Evolutionary conservation across 2,797 vertebrate species (phyloP), one percentile per base, ranked within the genome.

Genomic region (Etheostoma perlongum): DNA sequence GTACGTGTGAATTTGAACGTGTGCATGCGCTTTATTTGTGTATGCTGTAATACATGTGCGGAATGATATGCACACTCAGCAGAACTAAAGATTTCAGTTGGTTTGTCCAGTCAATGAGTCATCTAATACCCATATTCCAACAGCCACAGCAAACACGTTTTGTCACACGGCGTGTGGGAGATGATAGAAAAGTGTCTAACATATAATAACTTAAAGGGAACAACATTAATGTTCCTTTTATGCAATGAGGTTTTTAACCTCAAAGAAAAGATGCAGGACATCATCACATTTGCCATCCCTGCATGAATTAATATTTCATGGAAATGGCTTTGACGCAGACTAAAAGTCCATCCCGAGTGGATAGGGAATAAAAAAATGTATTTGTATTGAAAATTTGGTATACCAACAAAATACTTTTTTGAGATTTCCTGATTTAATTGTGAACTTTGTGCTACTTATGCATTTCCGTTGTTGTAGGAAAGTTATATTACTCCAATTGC

Each of bases 41-140:
- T 67, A 14, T 13, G 13, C 15, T 40, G 30, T 70, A 52, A 60
- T 72, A 68, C 72, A 76, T 51, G 42, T 44, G 72, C 51, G 19
- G 57, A 70, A 40, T 67, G 16, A 86, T 69, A 55, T 23, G 71
- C 77, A 77, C 61, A 13, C 70, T 85, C 77, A 66, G 83, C 84
- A 78, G 65, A 84, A 68, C 33, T n/a, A 53, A 51, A 69, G 72
- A 30, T 30, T 53, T 49, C 21, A 64, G 66, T 54, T 6, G 60
- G 30, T 78, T 60, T 27, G 69, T 87, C 76, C 83, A 67, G 77
- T 72, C 36, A 4, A 5, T 90, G 88, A 90, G 81, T 90, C 71
- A 88, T 77, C 55, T 58, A 23, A 74, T 46, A 44, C 42, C n/a
- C 65, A 12, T 19, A 23, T 63, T 72, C 85, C 79, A 84, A 49